Evolutionary conservation across 2,888 invertebrate species (phyloP).

Genomic region (Microctonus aethiopoides): DNA sequence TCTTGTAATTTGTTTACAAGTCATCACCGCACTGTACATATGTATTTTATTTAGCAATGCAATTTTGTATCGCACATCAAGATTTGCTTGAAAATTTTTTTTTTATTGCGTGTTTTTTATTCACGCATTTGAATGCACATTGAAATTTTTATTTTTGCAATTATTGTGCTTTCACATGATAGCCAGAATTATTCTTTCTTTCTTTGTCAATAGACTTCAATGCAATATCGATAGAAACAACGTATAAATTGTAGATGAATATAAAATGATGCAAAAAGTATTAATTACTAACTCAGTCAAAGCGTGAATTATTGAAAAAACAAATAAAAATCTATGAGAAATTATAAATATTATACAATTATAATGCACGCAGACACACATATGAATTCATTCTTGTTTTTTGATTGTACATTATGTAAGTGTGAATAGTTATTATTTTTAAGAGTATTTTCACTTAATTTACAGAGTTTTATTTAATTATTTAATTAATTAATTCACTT

Average conservation of each 20-base stretch:
- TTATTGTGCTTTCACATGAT: constrained; percentile 5
- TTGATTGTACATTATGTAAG: neutral
- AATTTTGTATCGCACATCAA: neutral
- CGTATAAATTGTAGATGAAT: constrained; percentile 2
- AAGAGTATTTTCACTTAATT: neutral
- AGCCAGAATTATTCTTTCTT: neutral
- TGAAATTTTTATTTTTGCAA: too few species aligned
- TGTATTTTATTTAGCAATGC: constrained; percentile 6
- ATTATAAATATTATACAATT: neutral
- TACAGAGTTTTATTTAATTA: too few species aligned
- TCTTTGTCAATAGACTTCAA: neutral
- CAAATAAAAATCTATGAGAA: neutral
- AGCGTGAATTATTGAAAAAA: neutral
- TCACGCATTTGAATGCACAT: neutral
- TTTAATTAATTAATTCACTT: neutral
- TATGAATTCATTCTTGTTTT: neutral
- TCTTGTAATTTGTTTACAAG: neutral
- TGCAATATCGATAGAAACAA: neutral
- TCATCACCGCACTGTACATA: constrained; percentile 11
- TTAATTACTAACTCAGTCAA: neutral
- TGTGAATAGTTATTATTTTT: neutral
- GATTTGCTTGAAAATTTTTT: neutral
- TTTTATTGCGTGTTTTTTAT: neutral
- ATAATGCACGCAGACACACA: neutral
- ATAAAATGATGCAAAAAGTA: neutral